phyloP scores from a whole-genome alignment of 2,888 invertebrate genomes.

The Suillia variegata region DNA sequence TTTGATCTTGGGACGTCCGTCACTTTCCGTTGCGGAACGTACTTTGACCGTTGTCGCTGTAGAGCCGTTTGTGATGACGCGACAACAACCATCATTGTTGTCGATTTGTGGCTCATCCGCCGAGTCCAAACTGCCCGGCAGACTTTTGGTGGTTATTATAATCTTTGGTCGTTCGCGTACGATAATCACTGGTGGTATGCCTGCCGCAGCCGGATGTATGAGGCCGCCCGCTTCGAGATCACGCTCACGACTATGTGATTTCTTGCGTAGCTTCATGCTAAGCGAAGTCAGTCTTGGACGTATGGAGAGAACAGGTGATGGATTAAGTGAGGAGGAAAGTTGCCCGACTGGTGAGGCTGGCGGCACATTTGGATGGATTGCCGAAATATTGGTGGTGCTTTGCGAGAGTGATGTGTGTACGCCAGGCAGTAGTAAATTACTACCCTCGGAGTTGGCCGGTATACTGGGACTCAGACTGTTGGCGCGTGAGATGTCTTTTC shows the following conservation, averaged over 20 bases:
- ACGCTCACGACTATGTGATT: conserved; percentile 45
- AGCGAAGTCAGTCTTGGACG: conserved; percentile 58
- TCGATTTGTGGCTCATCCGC: conserved; percentile 68
- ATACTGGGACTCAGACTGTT: conserved; percentile 55
- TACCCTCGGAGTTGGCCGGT: conserved; percentile 38
- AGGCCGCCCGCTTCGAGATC: conserved; percentile 52
- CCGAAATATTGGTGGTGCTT: conserved; percentile 59
- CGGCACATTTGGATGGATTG: conserved; percentile 56
- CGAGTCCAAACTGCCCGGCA: conserved; percentile 82
- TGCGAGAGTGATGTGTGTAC: conserved; percentile 50
- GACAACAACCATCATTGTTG: conserved; percentile 57
- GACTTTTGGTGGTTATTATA: conserved; percentile 70
- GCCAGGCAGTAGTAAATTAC: conserved; percentile 46
- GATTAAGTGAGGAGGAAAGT: conserved; percentile 58
- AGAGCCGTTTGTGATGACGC: conserved; percentile 41
- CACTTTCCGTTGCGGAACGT: conserved; percentile 55
- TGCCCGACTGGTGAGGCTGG: conserved; percentile 60
- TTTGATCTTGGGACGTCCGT: conserved; percentile 52
- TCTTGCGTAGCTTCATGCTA: conserved; percentile 58
- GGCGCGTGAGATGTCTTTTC: conserved; percentile 58
- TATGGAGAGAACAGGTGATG: conserved; percentile 58
- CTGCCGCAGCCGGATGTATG: conserved; percentile 38
- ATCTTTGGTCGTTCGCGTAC: conserved; percentile 61
- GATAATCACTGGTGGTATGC: conserved; percentile 46
- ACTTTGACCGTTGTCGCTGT: conserved; percentile 50